Conservation (phyloP, 1,140 invertebrate genomes). For the Tetragonula clypearis region DNA sequence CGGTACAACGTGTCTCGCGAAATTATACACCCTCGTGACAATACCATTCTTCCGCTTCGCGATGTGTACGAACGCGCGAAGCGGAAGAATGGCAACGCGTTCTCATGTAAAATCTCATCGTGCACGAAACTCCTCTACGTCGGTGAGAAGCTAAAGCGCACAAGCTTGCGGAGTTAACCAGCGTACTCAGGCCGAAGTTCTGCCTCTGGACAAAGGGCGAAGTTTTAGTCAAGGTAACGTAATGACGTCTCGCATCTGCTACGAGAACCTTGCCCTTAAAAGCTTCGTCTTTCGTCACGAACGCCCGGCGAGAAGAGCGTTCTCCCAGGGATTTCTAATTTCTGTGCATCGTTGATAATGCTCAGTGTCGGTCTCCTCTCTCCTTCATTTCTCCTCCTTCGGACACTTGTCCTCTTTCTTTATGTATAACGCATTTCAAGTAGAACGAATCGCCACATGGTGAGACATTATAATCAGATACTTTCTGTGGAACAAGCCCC, state of each 20-base stretch:
- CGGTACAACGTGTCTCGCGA: neutral
- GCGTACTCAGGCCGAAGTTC: slow-evolving; percentile 4
- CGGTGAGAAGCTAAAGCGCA: neutral
- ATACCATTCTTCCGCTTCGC: neutral
- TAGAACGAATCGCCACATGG: too few relatives aligned
- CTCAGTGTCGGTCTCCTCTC: neutral
- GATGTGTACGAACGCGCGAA: too few relatives aligned
- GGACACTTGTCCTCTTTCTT: too few relatives aligned
- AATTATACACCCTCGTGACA: neutral
- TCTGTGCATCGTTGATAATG: slow-evolving; percentile 12
- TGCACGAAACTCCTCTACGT: neutral
- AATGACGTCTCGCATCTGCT: slow-evolving; percentile 30
- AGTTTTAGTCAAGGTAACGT: slow-evolving; percentile 46
- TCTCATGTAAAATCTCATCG: neutral
- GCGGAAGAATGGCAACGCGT: neutral
- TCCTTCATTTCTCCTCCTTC: too few relatives aligned
- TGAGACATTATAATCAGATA: too few relatives aligned
- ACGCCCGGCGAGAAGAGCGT: neutral
- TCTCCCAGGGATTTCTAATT: neutral
- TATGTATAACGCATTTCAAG: too few relatives aligned
- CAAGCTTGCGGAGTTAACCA: slow-evolving; percentile 28
- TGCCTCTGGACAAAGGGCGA: slow-evolving; percentile 23
- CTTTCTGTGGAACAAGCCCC: too few relatives aligned
- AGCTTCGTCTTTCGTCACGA: slow-evolving; percentile 36
- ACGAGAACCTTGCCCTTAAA: slow-evolving; percentile 30